Base-by-base conservation (phyloP, 2,797 vertebrate genomes). In the Acridotheres tristis region DNA sequence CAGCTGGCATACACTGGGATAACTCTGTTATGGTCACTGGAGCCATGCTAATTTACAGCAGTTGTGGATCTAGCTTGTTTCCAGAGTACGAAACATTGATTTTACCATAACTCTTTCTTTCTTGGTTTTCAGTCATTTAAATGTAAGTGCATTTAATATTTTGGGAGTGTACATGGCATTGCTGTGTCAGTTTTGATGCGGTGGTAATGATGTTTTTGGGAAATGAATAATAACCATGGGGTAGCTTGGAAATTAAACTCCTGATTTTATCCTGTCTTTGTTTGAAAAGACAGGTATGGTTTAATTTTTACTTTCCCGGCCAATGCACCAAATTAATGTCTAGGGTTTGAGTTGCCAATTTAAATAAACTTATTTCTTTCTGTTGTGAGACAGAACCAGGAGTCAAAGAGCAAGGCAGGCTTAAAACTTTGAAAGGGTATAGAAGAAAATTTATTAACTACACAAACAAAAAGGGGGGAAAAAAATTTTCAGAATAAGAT, bases 221-320 rank as follows among this genome's bases (percentile, higher is more conserved):
- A 36, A 75, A 74, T 66, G 61, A 89, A 54, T 75, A 89, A 83
- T 75, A 80, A 86, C 22, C 40, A 42, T 14, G 32, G 36, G 4
- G 13, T 63, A 81, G 58, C 58, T 91, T 65, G 69, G 69, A 96
- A 94, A 92, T 81, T 58, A 85, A 90, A 83, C 14, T 75, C 45
- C 25, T 27, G 45, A 7, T 81, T 89, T 83, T 83, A 62, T 83
- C n/a, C n/a, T n/a, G n/a, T n/a, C n/a, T n/a, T n/a, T n/a, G n/a
- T n/a, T n/a, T n/a, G n/a, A n/a, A n/a, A n/a, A n/a, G n/a, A n/a
- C n/a, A n/a, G n/a, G n/a, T n/a, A n/a, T n/a, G n/a, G n/a, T n/a
- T n/a, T n/a, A n/a, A n/a, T n/a, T n/a, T n/a, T n/a, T n/a, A n/a
- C n/a, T n/a, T n/a, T n/a, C n/a, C n/a, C n/a, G n/a, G n/a, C n/a